A percentile compares a stretch with the other conserved stretches of the same genome.
Evolutionary conservation across 2,888 invertebrate genomes (phyloP).

Genomic region (Brachypterus glaber): DNA sequence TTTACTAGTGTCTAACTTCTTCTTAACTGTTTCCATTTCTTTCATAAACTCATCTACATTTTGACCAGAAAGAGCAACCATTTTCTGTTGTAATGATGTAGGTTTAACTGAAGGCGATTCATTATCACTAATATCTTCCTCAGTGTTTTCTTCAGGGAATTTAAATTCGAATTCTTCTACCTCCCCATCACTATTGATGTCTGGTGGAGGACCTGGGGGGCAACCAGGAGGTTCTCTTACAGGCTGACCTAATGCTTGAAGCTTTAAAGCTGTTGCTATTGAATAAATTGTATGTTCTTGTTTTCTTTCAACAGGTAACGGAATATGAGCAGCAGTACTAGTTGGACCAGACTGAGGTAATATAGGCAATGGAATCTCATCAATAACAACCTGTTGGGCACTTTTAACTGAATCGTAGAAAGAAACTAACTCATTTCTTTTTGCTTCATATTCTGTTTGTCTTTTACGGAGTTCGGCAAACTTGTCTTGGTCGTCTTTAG

Average conservation of each 20-base stretch:
- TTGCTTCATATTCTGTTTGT: conserved; percentile 87
- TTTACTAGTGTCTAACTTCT: conserved; percentile 49
- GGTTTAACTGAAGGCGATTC: conserved; percentile 45
- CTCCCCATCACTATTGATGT: conserved; percentile 56
- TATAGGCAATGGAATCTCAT: conserved; percentile 90
- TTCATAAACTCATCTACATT: conserved; percentile 89
- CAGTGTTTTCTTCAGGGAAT: conserved; percentile 24
- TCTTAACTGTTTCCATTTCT: conserved; percentile 81
- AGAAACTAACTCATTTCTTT: conserved; percentile 74
- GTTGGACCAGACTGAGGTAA: conserved; percentile 40
- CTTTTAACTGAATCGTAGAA: conserved; percentile 93
- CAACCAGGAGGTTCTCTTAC: conserved; percentile 73
- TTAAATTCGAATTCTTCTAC: conserved; percentile 40
- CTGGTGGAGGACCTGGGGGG: conserved; percentile 76
- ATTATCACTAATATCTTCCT: conserved; percentile 20
- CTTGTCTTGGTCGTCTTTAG: conserved; percentile 92
- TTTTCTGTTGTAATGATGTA: conserved; percentile 72
- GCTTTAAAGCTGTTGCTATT: conserved; percentile 39
- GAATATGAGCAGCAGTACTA: conserved; percentile 30
- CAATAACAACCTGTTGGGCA: conserved; percentile 89
- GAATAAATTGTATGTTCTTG: conserved; percentile 40
- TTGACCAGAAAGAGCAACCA: conserved; percentile 83
- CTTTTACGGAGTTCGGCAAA: conserved; percentile 85
- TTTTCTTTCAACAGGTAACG: conserved; percentile 37
- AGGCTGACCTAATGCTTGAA: conserved; percentile 38